phyloP scores from a whole-genome alignment of 2,888 invertebrate species.

The Phoenoteleia sp. region DNA sequence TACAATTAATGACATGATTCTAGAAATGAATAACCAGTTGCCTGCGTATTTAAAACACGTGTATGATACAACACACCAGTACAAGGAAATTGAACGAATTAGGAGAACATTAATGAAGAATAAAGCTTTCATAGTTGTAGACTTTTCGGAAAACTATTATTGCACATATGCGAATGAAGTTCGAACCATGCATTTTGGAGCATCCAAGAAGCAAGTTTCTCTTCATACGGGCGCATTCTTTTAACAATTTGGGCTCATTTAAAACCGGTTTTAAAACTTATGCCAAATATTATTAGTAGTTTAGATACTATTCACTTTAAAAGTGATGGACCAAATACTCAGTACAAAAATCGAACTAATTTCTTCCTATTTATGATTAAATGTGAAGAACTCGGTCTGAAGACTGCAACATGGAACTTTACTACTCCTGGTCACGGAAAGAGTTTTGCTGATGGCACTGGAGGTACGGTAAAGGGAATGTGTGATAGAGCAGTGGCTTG shows the following conservation, averaged over 20 bases:
- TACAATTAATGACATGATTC: background rate
- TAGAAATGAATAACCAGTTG: background rate
- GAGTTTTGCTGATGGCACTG: conserved; percentile 43
- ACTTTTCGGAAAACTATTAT: conserved; percentile 20
- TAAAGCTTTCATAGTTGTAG: conserved; percentile 12
- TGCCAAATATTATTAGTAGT: conserved; percentile 5
- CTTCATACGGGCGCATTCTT: conserved; percentile 52
- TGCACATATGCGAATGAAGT: conserved; percentile 46
- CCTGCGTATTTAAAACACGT: conserved; percentile 12
- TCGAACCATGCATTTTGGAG: conserved; percentile 39
- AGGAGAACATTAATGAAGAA: conserved; percentile 5
- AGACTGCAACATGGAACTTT: conserved; percentile 38
- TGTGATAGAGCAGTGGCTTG: conserved; percentile 38
- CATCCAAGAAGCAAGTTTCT: conserved; percentile 44
- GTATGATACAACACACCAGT: conserved; percentile 19
- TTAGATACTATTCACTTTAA: conserved; percentile 34
- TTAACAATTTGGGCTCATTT: conserved; percentile 60
- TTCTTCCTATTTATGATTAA: conserved; percentile 35
- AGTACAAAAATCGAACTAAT: conserved; percentile 49
- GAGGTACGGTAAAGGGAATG: conserved; percentile 23
- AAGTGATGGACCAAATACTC: conserved; percentile 48
- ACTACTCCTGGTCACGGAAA: conserved; percentile 47
- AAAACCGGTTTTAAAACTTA: conserved; percentile 31
- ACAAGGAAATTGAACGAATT: conserved; percentile 5
- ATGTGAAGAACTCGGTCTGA: conserved; percentile 32